Evolutionary conservation across 2,888 invertebrate genomes (phyloP), one percentile per base, ranked within the genome.

Genomic region (Cylloceria caligata): DNA sequence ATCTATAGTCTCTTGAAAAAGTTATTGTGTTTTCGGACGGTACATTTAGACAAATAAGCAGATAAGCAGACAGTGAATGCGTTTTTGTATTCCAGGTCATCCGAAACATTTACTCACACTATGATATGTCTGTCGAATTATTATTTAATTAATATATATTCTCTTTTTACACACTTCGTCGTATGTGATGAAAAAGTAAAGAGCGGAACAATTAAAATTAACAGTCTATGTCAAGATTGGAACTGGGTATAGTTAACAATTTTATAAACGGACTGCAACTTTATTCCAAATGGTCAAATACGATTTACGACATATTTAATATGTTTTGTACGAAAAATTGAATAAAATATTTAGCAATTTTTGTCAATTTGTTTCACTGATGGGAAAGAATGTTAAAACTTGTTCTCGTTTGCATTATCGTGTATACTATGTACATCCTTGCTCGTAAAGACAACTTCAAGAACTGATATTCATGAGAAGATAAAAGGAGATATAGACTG

Each of bases 391-490:
- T 52, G 36, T 3, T 5, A 21, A 21, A 47, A 47, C 19, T 64
- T 65, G 36, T 45, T 62, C 9, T 67, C 36, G 27, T 45, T 19
- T 16, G 27, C 24, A 34, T 55, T 36, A 27, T n/a, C 3, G 30
- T 30, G 16, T 34, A 64, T 16, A 36, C 24, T 39, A 13, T 30
- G 60, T 39, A 60, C 16, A 57, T 19, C 13, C 9, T 16, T 36
- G 55, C 65, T 74, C 83, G 83, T 83, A 76, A 83, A 83, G 81
- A 69, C 84, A 87, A 86, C 89, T 89, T 90, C 86, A 83, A 86
- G 86, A 88, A 90, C 81, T 87, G 87, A 88, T 88, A 87, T 87
- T 87, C 88, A 84, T 83, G 85, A 65, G 67, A 69, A 79, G 83
- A 85, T 84, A 85, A 83, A 77, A 75, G 36, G 45, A 55, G 65